Evolutionary conservation across 2,797 vertebrate genomes (phyloP).

Genomic region (Alcedo atthis): DNA sequence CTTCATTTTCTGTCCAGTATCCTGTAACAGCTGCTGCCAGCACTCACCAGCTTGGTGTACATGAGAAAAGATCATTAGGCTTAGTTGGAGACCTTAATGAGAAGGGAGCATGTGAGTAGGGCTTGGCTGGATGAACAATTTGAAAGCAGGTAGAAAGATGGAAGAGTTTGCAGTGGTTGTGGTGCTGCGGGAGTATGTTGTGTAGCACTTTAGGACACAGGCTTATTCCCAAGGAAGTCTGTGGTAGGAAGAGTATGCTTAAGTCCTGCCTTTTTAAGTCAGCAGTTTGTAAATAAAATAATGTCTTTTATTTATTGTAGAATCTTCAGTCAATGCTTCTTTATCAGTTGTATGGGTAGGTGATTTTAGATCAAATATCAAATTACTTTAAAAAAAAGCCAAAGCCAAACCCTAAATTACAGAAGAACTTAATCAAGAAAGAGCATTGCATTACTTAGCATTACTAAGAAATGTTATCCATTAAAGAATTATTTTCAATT

Average conservation of each 20-base stretch:
- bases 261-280: not conserved
- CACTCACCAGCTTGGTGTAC: slow-evolving; percentile 3
- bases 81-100: slow-evolving; percentile 25
- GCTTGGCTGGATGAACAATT: not conserved
- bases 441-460: not conserved
- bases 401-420: not conserved
- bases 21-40: slow-evolving; percentile 57
- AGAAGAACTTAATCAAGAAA: not conserved
- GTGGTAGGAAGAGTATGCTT: not conserved
- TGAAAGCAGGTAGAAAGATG: slow-evolving; percentile 16
- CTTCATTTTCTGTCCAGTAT: slow-evolving; percentile 60
- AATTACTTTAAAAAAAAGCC: not conserved
- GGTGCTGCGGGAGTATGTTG: not conserved
- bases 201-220: not conserved
- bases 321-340: not conserved
- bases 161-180: not conserved
- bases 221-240: not conserved
- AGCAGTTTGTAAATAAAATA: not conserved
- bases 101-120: not conserved
- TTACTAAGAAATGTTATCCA: not conserved
- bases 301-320: not conserved
- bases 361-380: not conserved
- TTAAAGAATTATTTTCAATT: not conserved
- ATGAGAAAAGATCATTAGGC: slow-evolving; percentile 44
- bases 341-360: not conserved